phyloP scores from a whole-genome alignment of 2,888 invertebrate genomes.

The Allacma fusca region DNA sequence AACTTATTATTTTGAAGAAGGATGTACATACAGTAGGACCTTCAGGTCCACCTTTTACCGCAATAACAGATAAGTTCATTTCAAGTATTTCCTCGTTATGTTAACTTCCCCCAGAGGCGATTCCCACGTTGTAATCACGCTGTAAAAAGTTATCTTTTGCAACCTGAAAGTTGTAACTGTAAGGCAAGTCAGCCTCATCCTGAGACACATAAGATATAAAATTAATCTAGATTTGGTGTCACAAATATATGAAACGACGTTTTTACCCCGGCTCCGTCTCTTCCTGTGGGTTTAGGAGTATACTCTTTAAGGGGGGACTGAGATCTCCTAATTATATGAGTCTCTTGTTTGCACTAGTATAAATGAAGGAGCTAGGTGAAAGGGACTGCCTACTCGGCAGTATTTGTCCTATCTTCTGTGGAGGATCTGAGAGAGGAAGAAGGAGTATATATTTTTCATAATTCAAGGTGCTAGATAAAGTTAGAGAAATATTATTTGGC shows the following conservation, averaged over 20 bases:
- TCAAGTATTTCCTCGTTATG: neutral
- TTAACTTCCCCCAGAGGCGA: neutral
- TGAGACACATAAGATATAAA: neutral
- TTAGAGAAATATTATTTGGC: constrained; percentile 24
- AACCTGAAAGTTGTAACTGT: neutral
- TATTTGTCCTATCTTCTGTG: neutral
- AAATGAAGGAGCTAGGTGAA: too few species aligned
- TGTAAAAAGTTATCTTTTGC: constrained; percentile 12
- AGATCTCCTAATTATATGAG: too few species aligned
- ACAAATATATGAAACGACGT: neutral
- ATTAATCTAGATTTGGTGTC: neutral
- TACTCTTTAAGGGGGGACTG: too few species aligned
- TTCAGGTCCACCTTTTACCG: too few species aligned
- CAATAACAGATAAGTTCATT: too few species aligned
- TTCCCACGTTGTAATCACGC: constrained; percentile 3
- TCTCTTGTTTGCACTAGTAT: too few species aligned
- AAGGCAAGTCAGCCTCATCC: neutral
- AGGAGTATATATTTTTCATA: constrained; percentile 16
- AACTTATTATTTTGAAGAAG: too few species aligned
- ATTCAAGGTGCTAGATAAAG: constrained; percentile 16
- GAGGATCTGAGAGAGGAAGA: neutral
- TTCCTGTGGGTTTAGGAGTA: too few species aligned
- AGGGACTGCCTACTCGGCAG: too few species aligned
- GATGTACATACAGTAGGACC: too few species aligned
- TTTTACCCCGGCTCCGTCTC: too few species aligned